Evolutionary conservation across 2,888 invertebrate genomes (phyloP).

Genomic region (Troides oblongomaculatus): DNA sequence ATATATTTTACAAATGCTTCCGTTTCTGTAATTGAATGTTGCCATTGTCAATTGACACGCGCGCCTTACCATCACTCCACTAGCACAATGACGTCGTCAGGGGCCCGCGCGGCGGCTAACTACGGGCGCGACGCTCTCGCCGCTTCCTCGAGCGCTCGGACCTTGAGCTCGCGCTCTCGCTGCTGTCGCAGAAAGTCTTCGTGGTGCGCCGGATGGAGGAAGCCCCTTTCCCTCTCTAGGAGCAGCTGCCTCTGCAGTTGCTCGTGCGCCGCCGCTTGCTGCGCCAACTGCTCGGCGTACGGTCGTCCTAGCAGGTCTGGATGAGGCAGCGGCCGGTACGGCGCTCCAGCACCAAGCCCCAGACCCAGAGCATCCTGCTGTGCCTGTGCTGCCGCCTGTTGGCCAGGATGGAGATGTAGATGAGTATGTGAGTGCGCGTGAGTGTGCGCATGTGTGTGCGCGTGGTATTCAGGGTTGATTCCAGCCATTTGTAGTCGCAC

Average conservation of each 20-base stretch:
- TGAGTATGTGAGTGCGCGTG: conserved; percentile 95
- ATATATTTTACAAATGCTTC: conserved; percentile 38
- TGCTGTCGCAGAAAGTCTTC: conserved; percentile 85
- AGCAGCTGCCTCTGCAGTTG: conserved; percentile 91
- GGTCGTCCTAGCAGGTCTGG: conserved; percentile 89
- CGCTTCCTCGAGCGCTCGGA: conserved; percentile 91
- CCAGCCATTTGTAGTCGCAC: conserved; percentile 96
- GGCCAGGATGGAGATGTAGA: conserved; percentile 88
- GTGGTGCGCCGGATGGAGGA: conserved; percentile 79
- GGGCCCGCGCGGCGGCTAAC: conserved; percentile 41
- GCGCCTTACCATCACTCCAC: conserved; percentile 41
- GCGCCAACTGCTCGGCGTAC: conserved; percentile 90
- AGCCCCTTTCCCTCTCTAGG: conserved; percentile 88
- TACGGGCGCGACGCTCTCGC: conserved; percentile 83
- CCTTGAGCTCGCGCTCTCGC: conserved; percentile 91
- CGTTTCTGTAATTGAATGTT: conserved; percentile 25
- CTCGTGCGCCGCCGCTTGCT: conserved; percentile 90
- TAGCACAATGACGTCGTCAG: conserved; percentile 42
- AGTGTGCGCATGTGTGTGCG: conserved; percentile 95
- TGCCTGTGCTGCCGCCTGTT: conserved; percentile 81
- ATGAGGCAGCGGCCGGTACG: conserved; percentile 84
- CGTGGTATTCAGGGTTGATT: conserved; percentile 92
- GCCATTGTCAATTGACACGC: conserved; percentile 34
- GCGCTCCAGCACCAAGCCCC: conserved; percentile 69
- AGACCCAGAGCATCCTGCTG: conserved; percentile 83